Base-by-base conservation (phyloP, 1,140 invertebrate genomes). In the Neuroterus valhalla region DNA sequence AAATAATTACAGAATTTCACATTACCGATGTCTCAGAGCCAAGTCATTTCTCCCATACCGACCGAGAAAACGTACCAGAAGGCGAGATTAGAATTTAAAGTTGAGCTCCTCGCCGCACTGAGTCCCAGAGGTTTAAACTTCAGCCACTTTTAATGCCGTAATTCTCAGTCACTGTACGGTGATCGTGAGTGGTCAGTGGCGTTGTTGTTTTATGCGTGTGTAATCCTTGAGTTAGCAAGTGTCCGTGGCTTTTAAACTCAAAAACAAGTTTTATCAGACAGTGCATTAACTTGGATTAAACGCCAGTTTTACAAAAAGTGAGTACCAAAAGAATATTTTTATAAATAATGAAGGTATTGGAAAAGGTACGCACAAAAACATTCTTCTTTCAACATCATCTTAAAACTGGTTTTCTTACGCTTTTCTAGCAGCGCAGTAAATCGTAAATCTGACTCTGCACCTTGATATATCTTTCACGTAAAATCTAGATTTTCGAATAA, bases 231-330 rank as follows among this genome's bases (percentile, higher is more conserved):
- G 15, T 48, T 48, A 17, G 17, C 6, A 48, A 48, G 55, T 62
- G 55, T 62, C 14, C 55, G 55, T 62, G 55, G 55, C 55, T 62
- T 62, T 62, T 62, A 62, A 62, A 62, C 31, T 62, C 31, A 62
- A 62, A 62, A 62, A 62, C 26, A 62, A 62, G 55, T 62, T 62
- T 23, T 38, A 6, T 38, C 2, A 31, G 26, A 31, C 26, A 62
- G 55, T 62, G 55, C 15, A 31, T 26, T n/a, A 3, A 38, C 11
- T 62, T 62, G 55, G 55, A 62, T 62, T 62, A 62, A 23, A 62
- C 31, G 26, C 23, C 55, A 62, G 55, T 31, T 62, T 62, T 4
- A 31, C 12, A 14, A 62, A 38, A 62, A n/a, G 52, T 26, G 19
- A 48, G 46, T 48, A 52, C 10, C 17, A 52, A 14, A 50, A 6